Base-by-base conservation (phyloP, 2,888 invertebrate species). In the Vannuccia rotundouncinata region DNA sequence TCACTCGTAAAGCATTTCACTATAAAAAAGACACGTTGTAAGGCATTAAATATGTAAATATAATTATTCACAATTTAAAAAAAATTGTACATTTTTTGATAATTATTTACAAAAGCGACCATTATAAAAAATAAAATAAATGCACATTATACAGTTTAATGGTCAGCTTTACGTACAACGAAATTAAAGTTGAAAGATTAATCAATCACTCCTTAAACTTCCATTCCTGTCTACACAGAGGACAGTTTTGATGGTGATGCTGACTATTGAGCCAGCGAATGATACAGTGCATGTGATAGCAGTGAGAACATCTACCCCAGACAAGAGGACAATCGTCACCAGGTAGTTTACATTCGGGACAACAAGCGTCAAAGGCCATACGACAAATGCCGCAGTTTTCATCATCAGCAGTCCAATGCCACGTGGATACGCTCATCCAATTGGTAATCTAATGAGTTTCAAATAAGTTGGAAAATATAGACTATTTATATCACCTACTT, bases 281-380 rank as follows among this genome's bases (percentile, higher is more conserved):
- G 86, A 99, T 99, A 90, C 99, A 99, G 89, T 99, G 99, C 89
- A 97, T 96, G 89, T 99, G 99, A 89, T 99, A 99, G 89, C 97
- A 97, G 90, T 99, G 99, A 5, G 95, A 94, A 89, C 99, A 99
- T 86, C 94, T 93, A 82, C 99, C 98, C 95, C 96, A 97, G 83
- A 97, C 97, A 91, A 88, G 89, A 17, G 98, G 97, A 87, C 97
- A 98, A 89, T 97, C 96, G 90, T 98, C 97, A 78, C 97, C 97
- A 28, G 97, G 97, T 83, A 95, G 90, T 89, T 95, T 95, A 89
- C 97, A 98, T 89, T 98, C 97, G 0, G 96, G 95, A 87, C 97
- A 98, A 87, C 96, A 96, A 84, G 94, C 95, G 89, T 99, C 98
- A 90, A 99, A 99, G 77, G 97, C 93, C 94, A 97, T 95, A 82